Percentiles rank a stretch among this genome's conserved stretches.
These are phyloP conservation scores for Zosterops lateralis DNA, from an alignment of 2,113 vertebrate genomes.

Conservation along the genomic window DNA sequence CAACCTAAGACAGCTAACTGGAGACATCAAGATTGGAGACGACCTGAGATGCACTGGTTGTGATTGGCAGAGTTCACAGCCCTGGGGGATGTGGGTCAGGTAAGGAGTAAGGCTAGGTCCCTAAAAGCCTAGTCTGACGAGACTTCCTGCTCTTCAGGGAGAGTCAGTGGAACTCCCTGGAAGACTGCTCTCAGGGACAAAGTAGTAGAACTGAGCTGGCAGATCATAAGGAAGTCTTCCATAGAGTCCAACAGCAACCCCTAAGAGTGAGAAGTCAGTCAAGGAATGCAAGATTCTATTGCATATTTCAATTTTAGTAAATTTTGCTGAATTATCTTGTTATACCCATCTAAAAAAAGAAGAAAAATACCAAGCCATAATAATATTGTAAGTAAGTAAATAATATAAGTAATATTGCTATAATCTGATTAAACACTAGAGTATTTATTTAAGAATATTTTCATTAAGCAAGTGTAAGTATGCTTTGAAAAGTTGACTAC, in stretches of 20 bases:
- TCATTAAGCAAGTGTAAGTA: not conserved
- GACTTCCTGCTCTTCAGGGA: not conserved
- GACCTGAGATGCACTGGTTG: not conserved
- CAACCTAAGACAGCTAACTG: not conserved
- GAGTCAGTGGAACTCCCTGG: not conserved
- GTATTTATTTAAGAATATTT: not conserved
- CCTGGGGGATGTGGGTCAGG: not conserved
- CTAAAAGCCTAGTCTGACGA: not conserved
- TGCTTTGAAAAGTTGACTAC: not conserved
- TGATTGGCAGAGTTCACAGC: not conserved
- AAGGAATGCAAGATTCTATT: not conserved
- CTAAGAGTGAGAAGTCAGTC: not conserved
- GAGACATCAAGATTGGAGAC: not conserved
- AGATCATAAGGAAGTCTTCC: not conserved
- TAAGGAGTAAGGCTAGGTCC: too few species aligned
- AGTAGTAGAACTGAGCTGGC: not conserved
- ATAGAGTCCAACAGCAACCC: not conserved
- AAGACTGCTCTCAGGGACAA: not conserved
- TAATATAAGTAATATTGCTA: not conserved
- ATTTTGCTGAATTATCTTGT: not conserved
- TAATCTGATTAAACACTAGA: not conserved
- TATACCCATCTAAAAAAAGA: not conserved
- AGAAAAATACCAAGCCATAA: not conserved
- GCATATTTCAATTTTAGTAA: not conserved
- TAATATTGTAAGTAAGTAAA: too few species aligned